These are phyloP conservation scores for Ophioninae sp. DNA, from an alignment of 2,888 invertebrate genomes.

Conservation along the genomic window DNA sequence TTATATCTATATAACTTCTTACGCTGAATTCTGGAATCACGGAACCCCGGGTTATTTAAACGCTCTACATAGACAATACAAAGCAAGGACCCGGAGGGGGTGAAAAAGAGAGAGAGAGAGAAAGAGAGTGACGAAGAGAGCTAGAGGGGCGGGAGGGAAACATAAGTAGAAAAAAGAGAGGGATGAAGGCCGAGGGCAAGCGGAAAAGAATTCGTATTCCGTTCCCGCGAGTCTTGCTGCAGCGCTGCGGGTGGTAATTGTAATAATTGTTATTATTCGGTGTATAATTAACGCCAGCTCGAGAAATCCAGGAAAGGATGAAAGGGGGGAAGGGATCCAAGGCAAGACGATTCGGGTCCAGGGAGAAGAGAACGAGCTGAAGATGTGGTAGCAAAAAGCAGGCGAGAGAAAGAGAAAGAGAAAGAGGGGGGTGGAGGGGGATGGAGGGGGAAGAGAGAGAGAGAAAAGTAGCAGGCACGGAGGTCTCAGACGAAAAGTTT, in stretches of 20 bases:
- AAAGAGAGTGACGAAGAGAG: neutral
- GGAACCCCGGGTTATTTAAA: slow-evolving; percentile 39
- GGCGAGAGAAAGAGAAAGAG: slow-evolving; percentile 23
- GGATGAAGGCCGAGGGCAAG: slow-evolving; percentile 2
- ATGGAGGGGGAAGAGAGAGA: slow-evolving; percentile 28
- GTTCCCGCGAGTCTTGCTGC: slow-evolving; percentile 64
- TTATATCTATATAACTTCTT: slow-evolving; percentile 55
- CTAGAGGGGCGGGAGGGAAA: slow-evolving; percentile 13
- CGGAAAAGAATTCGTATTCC: slow-evolving; percentile 66
- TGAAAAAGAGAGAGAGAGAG: slow-evolving; percentile 19
- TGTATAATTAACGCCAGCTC: slow-evolving; percentile 78
- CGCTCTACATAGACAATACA: slow-evolving; percentile 29
- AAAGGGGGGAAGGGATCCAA: slow-evolving; percentile 3
- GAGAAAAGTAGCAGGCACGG: slow-evolving; percentile 63
- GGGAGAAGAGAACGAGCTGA: slow-evolving; percentile 28
- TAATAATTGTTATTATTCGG: slow-evolving; percentile 79
- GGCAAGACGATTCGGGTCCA: neutral
- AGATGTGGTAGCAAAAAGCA: slow-evolving; percentile 16
- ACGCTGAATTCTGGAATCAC: slow-evolving; percentile 58
- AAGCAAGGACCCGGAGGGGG: slow-evolving; percentile 7
- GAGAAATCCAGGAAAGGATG: slow-evolving; percentile 57
- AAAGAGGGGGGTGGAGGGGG: slow-evolving; percentile 20
- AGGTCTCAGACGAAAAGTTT: slow-evolving; percentile 77
- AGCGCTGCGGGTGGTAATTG: slow-evolving; percentile 73
- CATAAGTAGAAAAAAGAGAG: slow-evolving; percentile 15